Conservation (phyloP, 2,797 vertebrate species). For the Megaceryle alcyon region DNA sequence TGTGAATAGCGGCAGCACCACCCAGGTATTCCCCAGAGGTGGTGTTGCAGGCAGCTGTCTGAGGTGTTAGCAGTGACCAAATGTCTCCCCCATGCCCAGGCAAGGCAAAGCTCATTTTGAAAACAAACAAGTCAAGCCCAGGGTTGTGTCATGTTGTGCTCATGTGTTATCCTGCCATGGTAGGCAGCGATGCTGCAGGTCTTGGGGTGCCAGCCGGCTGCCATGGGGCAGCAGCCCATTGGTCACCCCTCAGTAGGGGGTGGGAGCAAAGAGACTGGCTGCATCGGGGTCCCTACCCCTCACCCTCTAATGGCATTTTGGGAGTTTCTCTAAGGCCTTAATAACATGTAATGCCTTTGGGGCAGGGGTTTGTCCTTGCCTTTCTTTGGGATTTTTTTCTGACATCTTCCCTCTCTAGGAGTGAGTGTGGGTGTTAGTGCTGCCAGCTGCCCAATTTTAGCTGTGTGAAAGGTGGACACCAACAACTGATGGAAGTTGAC, state of each 20-base stretch:
- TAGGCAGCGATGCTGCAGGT: neutral
- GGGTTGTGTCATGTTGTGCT: neutral
- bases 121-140: neutral
- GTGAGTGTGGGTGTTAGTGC: neutral
- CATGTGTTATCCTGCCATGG: accelerated
- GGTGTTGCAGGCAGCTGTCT: neutral
- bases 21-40: neutral
- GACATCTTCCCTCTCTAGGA: neutral
- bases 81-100: accelerated
- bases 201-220: accelerated
- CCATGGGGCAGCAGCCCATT: neutral
- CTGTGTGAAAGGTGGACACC: neutral
- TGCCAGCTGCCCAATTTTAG: neutral
- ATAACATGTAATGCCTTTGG: neutral
- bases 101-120: neutral
- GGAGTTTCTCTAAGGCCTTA: neutral
- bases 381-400: neutral
- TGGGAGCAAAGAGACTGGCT: neutral
- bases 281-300: neutral
- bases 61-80: neutral
- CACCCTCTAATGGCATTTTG: neutral
- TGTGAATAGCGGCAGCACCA: neutral
- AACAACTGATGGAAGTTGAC: accelerated
- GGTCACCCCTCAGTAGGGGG: accelerated
- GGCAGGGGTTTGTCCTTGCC: neutral